phyloP scores from a whole-genome alignment of 2,797 vertebrate species.

The Sebastes hubbsi region DNA sequence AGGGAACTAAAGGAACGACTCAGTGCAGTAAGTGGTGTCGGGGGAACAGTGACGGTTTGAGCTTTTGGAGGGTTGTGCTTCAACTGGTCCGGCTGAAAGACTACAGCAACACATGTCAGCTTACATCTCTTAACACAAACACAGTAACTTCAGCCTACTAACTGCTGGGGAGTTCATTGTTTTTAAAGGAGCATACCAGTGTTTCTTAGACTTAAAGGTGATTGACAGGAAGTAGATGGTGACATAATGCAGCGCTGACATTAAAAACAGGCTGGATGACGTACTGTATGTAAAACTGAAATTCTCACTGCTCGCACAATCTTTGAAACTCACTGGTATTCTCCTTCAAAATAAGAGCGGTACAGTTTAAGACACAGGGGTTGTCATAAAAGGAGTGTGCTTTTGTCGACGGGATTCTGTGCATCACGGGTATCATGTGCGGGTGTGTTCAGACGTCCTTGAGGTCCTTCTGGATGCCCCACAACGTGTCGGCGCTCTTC shows the following conservation, averaged over 20 bases:
- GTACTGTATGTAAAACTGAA: neutral
- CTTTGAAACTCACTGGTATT: slow-evolving; percentile 9
- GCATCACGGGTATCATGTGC: neutral
- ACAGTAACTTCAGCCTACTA: slow-evolving; percentile 16
- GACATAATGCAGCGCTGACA: neutral
- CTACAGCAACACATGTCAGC: neutral
- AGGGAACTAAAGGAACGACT: neutral
- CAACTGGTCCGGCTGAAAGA: slow-evolving; percentile 15
- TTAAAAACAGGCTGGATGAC: neutral
- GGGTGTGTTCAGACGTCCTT: slow-evolving; percentile 86
- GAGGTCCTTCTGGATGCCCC: slow-evolving; percentile 95
- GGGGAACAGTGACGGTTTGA: neutral
- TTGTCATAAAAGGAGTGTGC: slow-evolving; percentile 13
- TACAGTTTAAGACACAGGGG: neutral
- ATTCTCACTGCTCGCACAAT: neutral
- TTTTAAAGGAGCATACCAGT: slow-evolving; percentile 13
- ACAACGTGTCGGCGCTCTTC: slow-evolving; percentile 93
- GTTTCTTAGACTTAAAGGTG: neutral
- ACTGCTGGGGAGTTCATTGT: neutral
- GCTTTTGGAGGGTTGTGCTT: slow-evolving; percentile 14
- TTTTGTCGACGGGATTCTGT: neutral
- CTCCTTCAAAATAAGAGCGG: slow-evolving; percentile 22
- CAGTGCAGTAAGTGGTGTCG: neutral
- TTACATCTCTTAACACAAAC: slow-evolving; percentile 10
- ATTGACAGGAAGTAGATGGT: neutral